Evolutionary conservation across 2,888 invertebrate genomes (phyloP), one percentile per base, ranked within the genome.

Genomic region (Pseudococcus viburni): DNA sequence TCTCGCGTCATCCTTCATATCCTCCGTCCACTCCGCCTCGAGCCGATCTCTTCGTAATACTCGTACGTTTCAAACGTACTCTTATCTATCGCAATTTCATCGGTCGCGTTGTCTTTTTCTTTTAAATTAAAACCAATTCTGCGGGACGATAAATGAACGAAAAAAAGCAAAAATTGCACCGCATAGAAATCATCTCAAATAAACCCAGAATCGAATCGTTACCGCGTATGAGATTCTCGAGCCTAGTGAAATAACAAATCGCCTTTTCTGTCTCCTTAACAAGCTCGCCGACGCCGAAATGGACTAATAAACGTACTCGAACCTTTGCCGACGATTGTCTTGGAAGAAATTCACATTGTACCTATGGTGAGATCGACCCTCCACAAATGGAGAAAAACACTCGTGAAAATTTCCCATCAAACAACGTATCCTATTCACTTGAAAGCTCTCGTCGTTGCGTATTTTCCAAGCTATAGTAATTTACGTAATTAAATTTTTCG

Each of bases 401-500:
- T 19, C 19, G n/a, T 19, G 19, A n/a, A 59, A 59, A 59, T 19
- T 33, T 33, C 26, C 19, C 19, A 59, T 19, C 59, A 8, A 59
- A 19, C 5, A 59, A 33, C 26, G 26, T 3, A 1, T 2, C 26
- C 26, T 51, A 51, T 51, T 33, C 26, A 5, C 59, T 59, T 59
- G 59, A 59, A 59, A 59, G 19, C 7, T n/a, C 19, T 59, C 19
- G 19, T 59, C 4, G 15, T 12, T 2, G 19, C 9, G 26, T 73
- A 12, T 73, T 73, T 80, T 80, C 17, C 77, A 7, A 12, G 12
- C 26, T 33, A 3, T 73, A 46, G 42, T 80, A 80, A 80, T 80
- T 80, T 80, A 42, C 80, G 42, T 80, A 80, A 80, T 80, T 42
- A 42, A 80, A 80, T 80, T 80, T 80, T 80, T 73, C 33, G 68